Conservation (phyloP, 2,113 vertebrate species). For the Alligator sinensis region DNA sequence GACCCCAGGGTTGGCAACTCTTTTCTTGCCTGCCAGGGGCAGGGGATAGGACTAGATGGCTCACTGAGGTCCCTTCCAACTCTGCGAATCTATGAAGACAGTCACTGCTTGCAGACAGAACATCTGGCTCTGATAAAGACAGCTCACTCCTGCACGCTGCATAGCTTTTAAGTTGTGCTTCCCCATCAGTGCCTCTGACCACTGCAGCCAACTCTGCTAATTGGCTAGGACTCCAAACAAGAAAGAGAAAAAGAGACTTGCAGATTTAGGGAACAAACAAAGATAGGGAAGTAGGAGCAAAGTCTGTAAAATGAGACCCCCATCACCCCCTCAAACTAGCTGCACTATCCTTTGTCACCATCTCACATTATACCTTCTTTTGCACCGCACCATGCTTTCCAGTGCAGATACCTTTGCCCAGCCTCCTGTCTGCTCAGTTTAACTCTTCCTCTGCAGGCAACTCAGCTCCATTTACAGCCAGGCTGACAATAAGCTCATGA, state of each 20-base stretch:
- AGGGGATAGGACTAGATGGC: too few relatives aligned
- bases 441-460: too few relatives aligned
- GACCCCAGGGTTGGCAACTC: too few relatives aligned
- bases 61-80: too few relatives aligned
- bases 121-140: not conserved
- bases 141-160: not conserved
- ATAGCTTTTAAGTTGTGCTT: not conserved
- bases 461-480: too few relatives aligned
- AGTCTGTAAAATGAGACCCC: not conserved
- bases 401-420: not conserved
- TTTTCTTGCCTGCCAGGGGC: too few relatives aligned
- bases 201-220: rapidly evolving
- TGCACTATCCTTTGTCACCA: too few relatives aligned
- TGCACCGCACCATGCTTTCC: not conserved
- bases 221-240: not conserved
- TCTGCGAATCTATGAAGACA: not conserved
- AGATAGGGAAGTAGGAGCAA: too few relatives aligned
- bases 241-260: not conserved
- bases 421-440: too few relatives aligned
- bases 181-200: not conserved
- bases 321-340: not conserved
- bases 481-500: not conserved
- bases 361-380: too few relatives aligned
- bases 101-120: not conserved
- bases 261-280: not conserved